Conservation (phyloP, 53 echinoderm and acorn worm species). For the Arbacia lixula region DNA sequence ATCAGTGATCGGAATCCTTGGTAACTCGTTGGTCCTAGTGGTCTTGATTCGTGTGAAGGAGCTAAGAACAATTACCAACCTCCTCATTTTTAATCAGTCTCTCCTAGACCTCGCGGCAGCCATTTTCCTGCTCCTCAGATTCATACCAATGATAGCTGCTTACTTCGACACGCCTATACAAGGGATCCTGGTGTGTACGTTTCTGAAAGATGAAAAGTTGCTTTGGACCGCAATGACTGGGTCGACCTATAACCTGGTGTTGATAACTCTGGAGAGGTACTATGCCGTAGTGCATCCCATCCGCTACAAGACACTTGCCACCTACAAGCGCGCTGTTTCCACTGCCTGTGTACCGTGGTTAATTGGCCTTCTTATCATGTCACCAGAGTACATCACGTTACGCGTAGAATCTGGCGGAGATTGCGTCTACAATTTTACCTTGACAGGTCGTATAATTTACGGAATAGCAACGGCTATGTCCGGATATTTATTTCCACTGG, state of each 20-base stretch:
- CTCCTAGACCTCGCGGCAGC: conserved; percentile 56
- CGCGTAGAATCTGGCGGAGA: no score
- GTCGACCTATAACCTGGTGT: conserved; percentile 58
- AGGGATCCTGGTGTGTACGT: conserved; percentile 29
- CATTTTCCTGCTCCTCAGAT: conserved; percentile 38
- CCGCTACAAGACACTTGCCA: conserved; percentile 25
- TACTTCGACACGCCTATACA: not conserved
- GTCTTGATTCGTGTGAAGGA: conserved; percentile 42
- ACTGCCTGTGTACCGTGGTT: conserved; percentile 7
- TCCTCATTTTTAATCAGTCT: conserved; percentile 63
- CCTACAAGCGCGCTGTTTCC: not conserved
- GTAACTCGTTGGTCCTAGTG: conserved; percentile 61
- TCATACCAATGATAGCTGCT: conserved; percentile 4
- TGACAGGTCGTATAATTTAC: no score
- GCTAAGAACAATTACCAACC: conserved; percentile 41
- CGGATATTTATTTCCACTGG: no score
- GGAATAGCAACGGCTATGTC: no score
- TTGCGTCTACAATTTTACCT: no score
- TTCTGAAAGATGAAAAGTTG: conserved; percentile 60
- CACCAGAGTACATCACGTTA: no score
- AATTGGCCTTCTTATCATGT: no score
- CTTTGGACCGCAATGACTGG: conserved; percentile 59
- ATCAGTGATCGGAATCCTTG: conserved; percentile 57
- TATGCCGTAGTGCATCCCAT: conserved; percentile 63
- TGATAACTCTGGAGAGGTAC: conserved; percentile 67